These are phyloP conservation scores for Thamnophis sirtalis DNA, from an alignment of 2,113 vertebrate genomes.

Conservation along the genomic window DNA sequence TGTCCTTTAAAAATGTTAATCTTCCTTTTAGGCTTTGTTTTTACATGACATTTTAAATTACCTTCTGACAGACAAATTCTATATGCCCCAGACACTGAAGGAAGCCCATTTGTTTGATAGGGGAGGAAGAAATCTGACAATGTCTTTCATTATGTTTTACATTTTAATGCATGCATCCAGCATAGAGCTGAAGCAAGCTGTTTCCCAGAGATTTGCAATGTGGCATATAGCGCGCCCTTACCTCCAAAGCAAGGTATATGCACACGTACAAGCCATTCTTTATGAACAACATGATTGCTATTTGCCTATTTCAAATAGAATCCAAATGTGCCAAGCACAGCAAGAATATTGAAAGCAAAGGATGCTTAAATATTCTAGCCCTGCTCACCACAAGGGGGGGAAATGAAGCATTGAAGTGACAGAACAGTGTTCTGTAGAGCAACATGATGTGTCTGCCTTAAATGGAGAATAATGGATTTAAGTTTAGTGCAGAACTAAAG, in stretches of 20 bases:
- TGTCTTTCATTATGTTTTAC: conserved; percentile 58
- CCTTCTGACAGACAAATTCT: conserved; percentile 30
- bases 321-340: conserved; percentile 68
- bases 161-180: conserved; percentile 55
- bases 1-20: conserved; percentile 42
- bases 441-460: conserved; percentile 73
- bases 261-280: conserved; percentile 65
- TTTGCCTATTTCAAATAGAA: conserved; percentile 71
- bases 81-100: not conserved
- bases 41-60: conserved; percentile 59
- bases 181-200: conserved; percentile 49
- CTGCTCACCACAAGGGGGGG: conserved; percentile 55
- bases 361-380: conserved; percentile 69
- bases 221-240: conserved; percentile 54
- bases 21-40: conserved; percentile 50
- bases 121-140: conserved; percentile 45
- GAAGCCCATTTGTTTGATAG: conserved; percentile 8
- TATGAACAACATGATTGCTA: conserved; percentile 69
- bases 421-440: conserved; percentile 64
- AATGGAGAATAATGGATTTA: conserved; percentile 78
- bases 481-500: conserved; percentile 73
- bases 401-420: conserved; percentile 62
- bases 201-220: conserved; percentile 60
- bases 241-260: conserved; percentile 60
- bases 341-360: conserved; percentile 63